A percentile compares a stretch with the other conserved stretches of the same genome.
These are phyloP conservation scores for Microtus montanus DNA, from an alignment of 2,113 vertebrate genomes.

Conservation along the genomic window DNA sequence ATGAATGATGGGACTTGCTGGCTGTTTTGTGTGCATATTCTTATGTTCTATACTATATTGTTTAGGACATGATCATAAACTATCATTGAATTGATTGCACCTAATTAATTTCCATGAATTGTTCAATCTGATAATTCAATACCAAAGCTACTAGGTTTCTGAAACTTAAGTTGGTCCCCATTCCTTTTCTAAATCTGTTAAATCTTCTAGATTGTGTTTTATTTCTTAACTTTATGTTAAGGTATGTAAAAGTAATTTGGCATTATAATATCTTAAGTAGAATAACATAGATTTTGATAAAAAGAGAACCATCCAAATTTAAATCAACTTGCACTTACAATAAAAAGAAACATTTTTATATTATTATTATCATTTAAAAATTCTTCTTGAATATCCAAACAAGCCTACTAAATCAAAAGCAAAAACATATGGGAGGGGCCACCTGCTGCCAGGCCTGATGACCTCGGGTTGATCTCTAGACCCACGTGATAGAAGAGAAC, in stretches of 20 bases:
- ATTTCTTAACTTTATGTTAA: slow-evolving; percentile 20
- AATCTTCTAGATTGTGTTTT: slow-evolving; percentile 18
- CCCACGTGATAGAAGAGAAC: not conserved
- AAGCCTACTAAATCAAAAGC: slow-evolving; percentile 7
- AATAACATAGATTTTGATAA: slow-evolving; percentile 7
- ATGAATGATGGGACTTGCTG: not conserved
- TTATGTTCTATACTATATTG: not conserved
- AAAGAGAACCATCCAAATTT: not conserved
- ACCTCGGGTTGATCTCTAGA: not conserved
- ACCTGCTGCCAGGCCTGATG: not conserved
- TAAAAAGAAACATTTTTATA: slow-evolving; percentile 15
- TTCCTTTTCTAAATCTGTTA: slow-evolving; percentile 30
- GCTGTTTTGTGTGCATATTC: not conserved
- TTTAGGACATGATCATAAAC: not conserved
- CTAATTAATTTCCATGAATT: not conserved
- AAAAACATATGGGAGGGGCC: not conserved
- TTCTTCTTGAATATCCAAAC: slow-evolving; percentile 7
- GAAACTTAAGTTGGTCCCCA: not conserved
- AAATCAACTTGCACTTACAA: not conserved
- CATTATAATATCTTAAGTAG: not conserved
- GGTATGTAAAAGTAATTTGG: slow-evolving; percentile 11
- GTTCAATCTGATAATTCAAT: slow-evolving; percentile 24
- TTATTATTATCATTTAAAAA: slow-evolving; percentile 6
- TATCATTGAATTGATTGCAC: not conserved
- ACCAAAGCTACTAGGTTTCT: slow-evolving; percentile 22